Evolutionary conservation across 2,797 vertebrate genomes (phyloP), one percentile per base, ranked within the genome.

Genomic region (Phrynocephalus guinanensis): DNA sequence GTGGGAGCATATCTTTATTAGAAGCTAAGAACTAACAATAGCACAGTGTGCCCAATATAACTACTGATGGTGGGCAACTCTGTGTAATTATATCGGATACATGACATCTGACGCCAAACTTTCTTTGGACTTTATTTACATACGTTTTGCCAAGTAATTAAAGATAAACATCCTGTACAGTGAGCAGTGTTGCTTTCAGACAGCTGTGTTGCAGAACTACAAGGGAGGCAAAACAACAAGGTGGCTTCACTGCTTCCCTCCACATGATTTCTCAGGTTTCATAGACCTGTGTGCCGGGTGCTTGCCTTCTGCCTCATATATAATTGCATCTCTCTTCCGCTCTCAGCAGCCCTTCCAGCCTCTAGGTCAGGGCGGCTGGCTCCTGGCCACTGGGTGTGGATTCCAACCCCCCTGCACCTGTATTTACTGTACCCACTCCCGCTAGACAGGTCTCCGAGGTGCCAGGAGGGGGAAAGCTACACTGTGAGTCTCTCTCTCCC

Each of bases 11-110:
- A 90, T 81, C 85, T 91, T 93, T 93, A 86, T 93, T 93, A 86
- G 89, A 92, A 83, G 78, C 86, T 73, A 92, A 88, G 91, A 90
- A 85, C 92, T 95, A 95, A 96, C 94, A 94, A 96, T 95, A 96
- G 92, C 88, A 91, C 81, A 84, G 1, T 77, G 6, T 87, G 86
- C 94, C 76, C 89, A 87, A 96, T 95, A 87, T 89, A 94, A 92
- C 92, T 83, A 56, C 87, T 90, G 26, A 48, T 66, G 87, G 50
- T 89, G 92, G 90, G 93, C 91, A 89, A 91, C 88, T 95, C 92
- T 88, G 88, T 13, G 78, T 94, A 95, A 95, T 95, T 94, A 91
- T 94, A 93, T 91, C 90, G 20, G 79, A 82, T 90, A 86, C 83
- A 72, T 86, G 93, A 89, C 88, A 89, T 79, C 78, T 92, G 30